Conservation (phyloP, 2,113 vertebrate genomes). For the Mastomys natalensis region DNA sequence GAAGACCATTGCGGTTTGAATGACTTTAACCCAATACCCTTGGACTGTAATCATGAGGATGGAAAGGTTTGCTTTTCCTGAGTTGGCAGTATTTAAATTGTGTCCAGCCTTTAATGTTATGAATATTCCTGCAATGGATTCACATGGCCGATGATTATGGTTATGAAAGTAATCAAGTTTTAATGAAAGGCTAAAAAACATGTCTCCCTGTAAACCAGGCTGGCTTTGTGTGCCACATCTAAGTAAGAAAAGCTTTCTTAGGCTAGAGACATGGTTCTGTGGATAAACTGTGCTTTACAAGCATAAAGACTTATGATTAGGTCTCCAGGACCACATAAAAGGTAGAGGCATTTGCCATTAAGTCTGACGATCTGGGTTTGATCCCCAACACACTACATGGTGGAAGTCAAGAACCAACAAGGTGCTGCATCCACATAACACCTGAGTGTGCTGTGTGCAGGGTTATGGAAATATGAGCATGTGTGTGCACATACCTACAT, state of each 20-base stretch:
- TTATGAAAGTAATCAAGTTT: conserved; percentile 14
- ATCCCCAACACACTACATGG: background rate
- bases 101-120: background rate
- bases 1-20: background rate
- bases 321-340: background rate
- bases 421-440: background rate
- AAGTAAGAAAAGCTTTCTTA: background rate
- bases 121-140: background rate
- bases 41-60: conserved; percentile 20
- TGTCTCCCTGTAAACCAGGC: background rate
- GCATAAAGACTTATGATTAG: background rate
- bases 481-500: background rate
- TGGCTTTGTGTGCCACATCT: background rate
- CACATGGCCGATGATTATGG: background rate
- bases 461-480: background rate
- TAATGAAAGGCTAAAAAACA: background rate
- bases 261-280: background rate
- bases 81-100: background rate
- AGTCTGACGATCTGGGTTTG: background rate
- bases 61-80: conserved; percentile 27
- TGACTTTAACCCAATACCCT: background rate
- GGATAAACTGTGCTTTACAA: accelerated
- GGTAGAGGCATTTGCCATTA: no score
- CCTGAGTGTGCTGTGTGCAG: background rate
- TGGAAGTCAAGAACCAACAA: background rate